Base-by-base conservation (phyloP, 2,888 invertebrate species). In the Mimachlamys varia region DNA sequence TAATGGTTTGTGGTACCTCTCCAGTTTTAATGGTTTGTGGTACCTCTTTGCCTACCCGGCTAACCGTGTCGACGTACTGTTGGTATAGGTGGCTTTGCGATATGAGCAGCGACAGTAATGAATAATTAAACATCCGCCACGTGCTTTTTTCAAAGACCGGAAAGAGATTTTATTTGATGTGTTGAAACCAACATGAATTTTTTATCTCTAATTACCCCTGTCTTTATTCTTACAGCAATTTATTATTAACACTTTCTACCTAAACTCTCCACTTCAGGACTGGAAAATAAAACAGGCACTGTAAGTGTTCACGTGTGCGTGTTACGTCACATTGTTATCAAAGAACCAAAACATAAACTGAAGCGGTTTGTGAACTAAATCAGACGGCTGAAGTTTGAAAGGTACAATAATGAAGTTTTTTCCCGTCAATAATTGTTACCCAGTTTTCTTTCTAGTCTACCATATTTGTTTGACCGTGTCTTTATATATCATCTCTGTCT, bases 61-160 rank as follows among this genome's bases (percentile, higher is more conserved):
- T 22, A 62, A 5, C 76, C 76, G 7, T 76, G 76, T 33, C 76
- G 76, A 76, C 76, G 62, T 44, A 44, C 62, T 22, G 10, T 62
- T n/a, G 27, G 27, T 10, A 76, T 27, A 33, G 27, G 12, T 76
- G 33, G 62, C 62, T 62, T 62, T 62, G 5, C 62, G 76, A 76
- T 33, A 33, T 76, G 76, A 76, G 76, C 76, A 76, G 12, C 76
- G 76, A 76, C 76, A 76, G 76, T 13, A 13, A 76, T 76, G 76
- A 27, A 76, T 76, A 76, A 76, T 76, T 33, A 2, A 76, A 33
- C 1, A 27, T 1, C 76, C 33, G 22, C 15, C 76, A 76, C 76
- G 76, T 76, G 76, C 33, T 76, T 76, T 58, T 58, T 76, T 76
- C 62, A 62, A 62, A n/a, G n/a, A 62, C 62, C 62, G 62, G 62